A percentile compares a stretch with the other conserved stretches of the same genome.
These are phyloP conservation scores for Gobiocypris rarus DNA, from an alignment of 2,113 vertebrate species.

Conservation along the genomic window DNA sequence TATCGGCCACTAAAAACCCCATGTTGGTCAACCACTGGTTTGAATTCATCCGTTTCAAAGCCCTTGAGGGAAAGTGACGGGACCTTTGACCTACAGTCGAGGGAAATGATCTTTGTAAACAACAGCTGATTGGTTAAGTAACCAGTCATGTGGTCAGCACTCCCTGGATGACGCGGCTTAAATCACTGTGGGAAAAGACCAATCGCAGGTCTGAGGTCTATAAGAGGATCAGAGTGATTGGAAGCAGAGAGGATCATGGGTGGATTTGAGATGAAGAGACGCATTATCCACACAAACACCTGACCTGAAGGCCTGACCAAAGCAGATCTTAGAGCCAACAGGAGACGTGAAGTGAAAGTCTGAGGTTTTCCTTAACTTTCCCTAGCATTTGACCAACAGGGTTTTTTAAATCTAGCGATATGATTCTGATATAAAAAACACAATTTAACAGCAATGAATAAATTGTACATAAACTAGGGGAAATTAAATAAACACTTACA, in stretches of 20 bases:
- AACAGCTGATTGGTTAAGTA: constrained; percentile 4
- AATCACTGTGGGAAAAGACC: constrained; percentile 36
- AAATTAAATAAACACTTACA: neutral
- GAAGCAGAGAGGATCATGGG: constrained; percentile 33
- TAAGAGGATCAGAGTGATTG: constrained; percentile 40
- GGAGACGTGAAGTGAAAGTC: neutral
- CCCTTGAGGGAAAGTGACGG: neutral
- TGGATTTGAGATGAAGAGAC: constrained; percentile 26
- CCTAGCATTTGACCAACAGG: too few species aligned
- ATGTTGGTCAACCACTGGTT: neutral
- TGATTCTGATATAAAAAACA: neutral
- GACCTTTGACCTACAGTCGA: constrained; percentile 10
- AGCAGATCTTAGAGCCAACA: neutral
- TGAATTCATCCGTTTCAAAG: neutral
- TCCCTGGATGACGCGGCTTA: neutral
- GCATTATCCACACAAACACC: constrained; percentile 16
- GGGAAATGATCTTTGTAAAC: neutral
- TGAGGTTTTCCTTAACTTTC: neutral
- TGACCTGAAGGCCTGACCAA: neutral
- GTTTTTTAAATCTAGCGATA: too few species aligned
- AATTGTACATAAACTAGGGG: neutral
- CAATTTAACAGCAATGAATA: neutral
- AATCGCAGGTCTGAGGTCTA: constrained; percentile 22
- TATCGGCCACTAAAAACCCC: neutral
- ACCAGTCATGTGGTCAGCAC: constrained; percentile 12